phyloP scores from a whole-genome alignment of 2,797 vertebrate genomes.

The Muscicapa striata region DNA sequence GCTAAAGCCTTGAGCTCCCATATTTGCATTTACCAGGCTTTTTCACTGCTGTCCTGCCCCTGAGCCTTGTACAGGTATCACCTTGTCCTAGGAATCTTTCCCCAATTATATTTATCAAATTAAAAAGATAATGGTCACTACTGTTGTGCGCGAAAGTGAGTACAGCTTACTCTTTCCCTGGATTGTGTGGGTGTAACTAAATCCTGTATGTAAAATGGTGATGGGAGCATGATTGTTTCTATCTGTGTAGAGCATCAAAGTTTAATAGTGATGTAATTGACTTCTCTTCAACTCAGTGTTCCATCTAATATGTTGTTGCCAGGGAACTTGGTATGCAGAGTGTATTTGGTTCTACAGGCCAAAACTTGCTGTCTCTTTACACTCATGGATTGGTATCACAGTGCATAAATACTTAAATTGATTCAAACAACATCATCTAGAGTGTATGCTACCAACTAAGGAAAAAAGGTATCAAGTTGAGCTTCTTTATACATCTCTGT shows the following conservation, averaged over 20 bases:
- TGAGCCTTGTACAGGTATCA: neutral
- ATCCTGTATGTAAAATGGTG: neutral
- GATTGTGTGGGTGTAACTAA: neutral
- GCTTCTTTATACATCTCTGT: neutral
- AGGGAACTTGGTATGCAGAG: neutral
- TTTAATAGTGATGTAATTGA: neutral
- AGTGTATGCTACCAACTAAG: neutral
- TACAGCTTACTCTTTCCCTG: neutral
- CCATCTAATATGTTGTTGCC: neutral
- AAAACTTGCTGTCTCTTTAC: neutral
- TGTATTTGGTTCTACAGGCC: neutral
- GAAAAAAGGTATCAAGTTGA: neutral
- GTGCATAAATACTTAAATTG: neutral
- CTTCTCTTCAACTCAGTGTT: neutral
- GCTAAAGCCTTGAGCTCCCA: neutral
- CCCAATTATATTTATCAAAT: neutral
- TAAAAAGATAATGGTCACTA: neutral
- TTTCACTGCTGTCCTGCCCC: neutral
- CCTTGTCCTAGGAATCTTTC: neutral
- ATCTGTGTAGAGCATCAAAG: neutral
- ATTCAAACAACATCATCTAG: neutral
- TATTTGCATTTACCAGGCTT: neutral
- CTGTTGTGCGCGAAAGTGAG: neutral
- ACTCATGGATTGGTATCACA: neutral
- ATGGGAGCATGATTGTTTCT: neutral